Conservation (phyloP, 2,888 invertebrate genomes). For the Platycheirus albimanus region DNA sequence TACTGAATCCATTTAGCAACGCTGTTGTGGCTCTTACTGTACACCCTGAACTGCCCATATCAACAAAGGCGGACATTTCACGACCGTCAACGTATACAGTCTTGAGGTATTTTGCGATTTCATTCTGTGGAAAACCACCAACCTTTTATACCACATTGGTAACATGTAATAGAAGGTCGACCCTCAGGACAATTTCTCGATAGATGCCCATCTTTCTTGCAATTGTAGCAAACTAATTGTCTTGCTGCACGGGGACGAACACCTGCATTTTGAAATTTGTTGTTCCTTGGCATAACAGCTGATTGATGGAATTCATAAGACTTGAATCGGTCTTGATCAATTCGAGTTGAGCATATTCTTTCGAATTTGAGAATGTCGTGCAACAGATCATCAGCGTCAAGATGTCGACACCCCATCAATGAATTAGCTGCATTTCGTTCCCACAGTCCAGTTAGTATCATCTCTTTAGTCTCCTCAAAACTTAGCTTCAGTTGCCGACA, state of each 20-base stretch:
- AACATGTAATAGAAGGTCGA: background rate
- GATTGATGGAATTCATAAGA: background rate
- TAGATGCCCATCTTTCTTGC: background rate
- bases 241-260: background rate
- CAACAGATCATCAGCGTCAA: slow-evolving; percentile 2
- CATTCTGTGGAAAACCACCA: background rate
- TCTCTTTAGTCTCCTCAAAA: background rate
- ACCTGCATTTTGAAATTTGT: background rate
- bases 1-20: background rate
- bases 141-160: slow-evolving; percentile 2
- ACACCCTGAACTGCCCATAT: slow-evolving; percentile 18
- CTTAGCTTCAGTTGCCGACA: slow-evolving; percentile 10
- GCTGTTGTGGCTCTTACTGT: slow-evolving; percentile 8
- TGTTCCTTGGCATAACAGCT: too few species aligned
- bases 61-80: slow-evolving; percentile 10
- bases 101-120: slow-evolving; percentile 16
- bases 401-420: slow-evolving; percentile 14
- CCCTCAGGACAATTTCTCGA: slow-evolving; percentile 12
- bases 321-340: slow-evolving; percentile 1
- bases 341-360: slow-evolving; percentile 13
- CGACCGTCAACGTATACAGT: background rate
- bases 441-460: slow-evolving; percentile 18
- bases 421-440: slow-evolving; percentile 4
- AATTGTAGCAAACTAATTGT: too few species aligned
- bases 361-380: background rate